phyloP scores from a whole-genome alignment of 2,888 invertebrate genomes.

The Machimus rusticus region DNA sequence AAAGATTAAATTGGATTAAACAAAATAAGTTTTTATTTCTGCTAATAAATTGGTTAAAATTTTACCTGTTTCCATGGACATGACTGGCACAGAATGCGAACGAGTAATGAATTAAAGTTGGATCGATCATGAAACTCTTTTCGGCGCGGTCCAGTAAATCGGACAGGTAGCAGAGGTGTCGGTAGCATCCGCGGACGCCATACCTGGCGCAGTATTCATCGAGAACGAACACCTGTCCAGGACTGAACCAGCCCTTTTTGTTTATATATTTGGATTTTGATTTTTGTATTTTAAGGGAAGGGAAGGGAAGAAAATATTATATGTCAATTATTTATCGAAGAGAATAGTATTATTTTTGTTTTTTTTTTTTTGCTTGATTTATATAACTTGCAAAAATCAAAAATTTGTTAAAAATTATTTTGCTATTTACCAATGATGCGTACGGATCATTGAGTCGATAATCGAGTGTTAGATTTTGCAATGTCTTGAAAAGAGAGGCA shows the following conservation, averaged over 20 bases:
- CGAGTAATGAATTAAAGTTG: constrained; percentile 97
- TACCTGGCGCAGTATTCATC: constrained; percentile 98
- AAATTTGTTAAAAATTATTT: neutral
- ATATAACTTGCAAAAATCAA: neutral
- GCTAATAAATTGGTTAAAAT: constrained; percentile 49
- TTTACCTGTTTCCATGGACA: constrained; percentile 96
- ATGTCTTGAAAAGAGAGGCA: constrained; percentile 86
- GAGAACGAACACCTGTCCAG: constrained; percentile 97
- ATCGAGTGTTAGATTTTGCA: constrained; percentile 93
- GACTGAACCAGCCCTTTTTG: constrained; percentile 96
- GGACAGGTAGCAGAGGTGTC: constrained; percentile 94
- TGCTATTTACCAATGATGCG: constrained; percentile 84
- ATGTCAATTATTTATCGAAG: neutral
- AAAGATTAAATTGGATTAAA: neutral
- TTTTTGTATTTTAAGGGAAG: neutral
- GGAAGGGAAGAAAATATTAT: neutral
- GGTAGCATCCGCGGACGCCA: constrained; percentile 95
- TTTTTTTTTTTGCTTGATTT: neutral
- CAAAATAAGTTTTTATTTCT: neutral
- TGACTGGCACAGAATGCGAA: constrained; percentile 99
- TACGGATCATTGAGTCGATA: constrained; percentile 98
- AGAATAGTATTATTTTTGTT: neutral
- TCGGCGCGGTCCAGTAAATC: constrained; percentile 96
- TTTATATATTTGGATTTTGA: neutral
- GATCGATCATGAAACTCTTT: constrained; percentile 94